Evolutionary conservation across 2,797 vertebrate genomes (phyloP).

Genomic region (Chromobotia macracanthus): DNA sequence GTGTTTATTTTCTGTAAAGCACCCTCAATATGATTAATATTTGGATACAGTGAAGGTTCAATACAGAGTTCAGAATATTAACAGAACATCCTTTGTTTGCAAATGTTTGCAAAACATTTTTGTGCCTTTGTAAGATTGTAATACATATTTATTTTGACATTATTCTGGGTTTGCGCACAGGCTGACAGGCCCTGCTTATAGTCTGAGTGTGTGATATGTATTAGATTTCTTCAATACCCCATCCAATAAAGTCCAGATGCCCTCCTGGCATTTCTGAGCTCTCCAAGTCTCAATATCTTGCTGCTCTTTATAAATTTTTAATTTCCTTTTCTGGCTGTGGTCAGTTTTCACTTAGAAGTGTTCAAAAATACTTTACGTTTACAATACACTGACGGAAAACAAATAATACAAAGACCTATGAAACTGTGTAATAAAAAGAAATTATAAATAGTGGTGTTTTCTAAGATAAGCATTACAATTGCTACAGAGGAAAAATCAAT

Average conservation of each 20-base stretch:
- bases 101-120: too few relatives aligned
- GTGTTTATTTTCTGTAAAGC: background rate
- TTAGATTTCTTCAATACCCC: conserved; percentile 52
- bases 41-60: background rate
- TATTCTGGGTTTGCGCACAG: conserved; percentile 48
- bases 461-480: background rate
- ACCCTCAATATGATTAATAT: background rate
- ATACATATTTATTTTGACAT: conserved; percentile 55
- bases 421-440: background rate
- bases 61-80: conserved; percentile 1
- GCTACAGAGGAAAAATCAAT: background rate
- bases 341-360: background rate
- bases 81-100: conserved; percentile 20
- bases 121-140: conserved; percentile 35
- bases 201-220: conserved; percentile 43
- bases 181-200: conserved; percentile 27
- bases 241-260: conserved; percentile 57
- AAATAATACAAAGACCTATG: background rate
- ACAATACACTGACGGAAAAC: background rate
- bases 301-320: background rate
- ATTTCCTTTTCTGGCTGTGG: background rate
- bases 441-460: background rate
- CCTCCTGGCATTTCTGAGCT: conserved; percentile 20
- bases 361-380: background rate
- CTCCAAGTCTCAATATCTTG: conserved; percentile 18